Conservation (phyloP, 2,888 invertebrate species). For the Fragum sueziense region DNA sequence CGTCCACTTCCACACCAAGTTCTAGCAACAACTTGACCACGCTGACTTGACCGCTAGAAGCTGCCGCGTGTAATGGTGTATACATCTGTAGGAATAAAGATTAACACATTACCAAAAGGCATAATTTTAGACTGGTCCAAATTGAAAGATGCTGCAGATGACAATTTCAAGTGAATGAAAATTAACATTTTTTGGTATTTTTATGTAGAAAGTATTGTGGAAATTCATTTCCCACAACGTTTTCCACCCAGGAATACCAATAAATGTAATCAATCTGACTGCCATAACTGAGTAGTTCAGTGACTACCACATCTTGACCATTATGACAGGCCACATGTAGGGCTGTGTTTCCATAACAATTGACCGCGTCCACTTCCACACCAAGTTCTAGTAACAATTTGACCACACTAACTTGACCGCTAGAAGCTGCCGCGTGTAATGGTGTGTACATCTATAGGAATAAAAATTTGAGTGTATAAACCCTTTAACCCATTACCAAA, state of each 20-base stretch:
- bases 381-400: slow-evolving; percentile 84
- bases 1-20: slow-evolving; percentile 85
- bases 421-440: slow-evolving; percentile 86
- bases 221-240: too few species aligned
- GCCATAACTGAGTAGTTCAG: slow-evolving; percentile 84
- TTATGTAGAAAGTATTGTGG: too few species aligned
- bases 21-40: slow-evolving; percentile 84
- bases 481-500: too few species aligned
- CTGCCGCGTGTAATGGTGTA: slow-evolving; percentile 87
- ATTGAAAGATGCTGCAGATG: too few species aligned
- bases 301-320: slow-evolving; percentile 85
- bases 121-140: too few species aligned
- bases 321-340: slow-evolving; percentile 85
- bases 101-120: too few species aligned
- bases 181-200: too few species aligned
- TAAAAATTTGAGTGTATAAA: too few species aligned
- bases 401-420: slow-evolving; percentile 84
- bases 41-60: slow-evolving; percentile 84
- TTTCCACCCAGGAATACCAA: too few species aligned
- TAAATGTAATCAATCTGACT: slow-evolving; percentile 85
- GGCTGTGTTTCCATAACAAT: slow-evolving; percentile 85
- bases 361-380: slow-evolving; percentile 85
- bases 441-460: slow-evolving; percentile 86
- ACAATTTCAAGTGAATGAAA: too few species aligned
- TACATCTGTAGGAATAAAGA: too few species aligned